phyloP scores from a whole-genome alignment of 2,113 vertebrate species.

The Perognathus longimembris region DNA sequence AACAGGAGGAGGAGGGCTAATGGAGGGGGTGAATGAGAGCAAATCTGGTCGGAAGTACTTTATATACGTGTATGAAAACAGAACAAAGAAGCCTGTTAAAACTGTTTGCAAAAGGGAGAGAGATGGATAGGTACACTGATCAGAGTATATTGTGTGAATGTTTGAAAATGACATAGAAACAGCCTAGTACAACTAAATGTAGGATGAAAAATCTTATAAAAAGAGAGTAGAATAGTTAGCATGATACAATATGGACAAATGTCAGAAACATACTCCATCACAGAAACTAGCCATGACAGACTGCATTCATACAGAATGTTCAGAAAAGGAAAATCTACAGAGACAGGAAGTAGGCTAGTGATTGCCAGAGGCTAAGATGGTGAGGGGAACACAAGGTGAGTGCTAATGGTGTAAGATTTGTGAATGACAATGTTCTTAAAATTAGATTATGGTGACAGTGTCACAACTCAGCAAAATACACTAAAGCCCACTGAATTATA shows the following conservation, averaged over 20 bases:
- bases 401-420: not conserved
- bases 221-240: not conserved
- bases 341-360: slow-evolving; percentile 3
- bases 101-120: too few relatives aligned
- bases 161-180: too few relatives aligned
- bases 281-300: not conserved
- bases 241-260: not conserved
- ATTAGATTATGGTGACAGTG: not conserved
- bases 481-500: not conserved
- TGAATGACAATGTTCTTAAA: not conserved
- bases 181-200: too few relatives aligned
- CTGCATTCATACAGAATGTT: not conserved
- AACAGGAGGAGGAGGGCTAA: too few relatives aligned
- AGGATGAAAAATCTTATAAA: not conserved
- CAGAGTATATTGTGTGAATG: too few relatives aligned
- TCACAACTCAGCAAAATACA: not conserved
- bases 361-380: not conserved
- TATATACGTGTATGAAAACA: too few relatives aligned
- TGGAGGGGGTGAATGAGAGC: too few relatives aligned
- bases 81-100: too few relatives aligned
- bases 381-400: not conserved
- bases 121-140: too few relatives aligned
- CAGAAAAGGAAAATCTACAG: not conserved
- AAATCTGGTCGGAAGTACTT: too few relatives aligned
- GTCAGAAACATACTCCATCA: not conserved